Conservation (phyloP, 2,888 invertebrate genomes). For the Limnephilus lunatus region DNA sequence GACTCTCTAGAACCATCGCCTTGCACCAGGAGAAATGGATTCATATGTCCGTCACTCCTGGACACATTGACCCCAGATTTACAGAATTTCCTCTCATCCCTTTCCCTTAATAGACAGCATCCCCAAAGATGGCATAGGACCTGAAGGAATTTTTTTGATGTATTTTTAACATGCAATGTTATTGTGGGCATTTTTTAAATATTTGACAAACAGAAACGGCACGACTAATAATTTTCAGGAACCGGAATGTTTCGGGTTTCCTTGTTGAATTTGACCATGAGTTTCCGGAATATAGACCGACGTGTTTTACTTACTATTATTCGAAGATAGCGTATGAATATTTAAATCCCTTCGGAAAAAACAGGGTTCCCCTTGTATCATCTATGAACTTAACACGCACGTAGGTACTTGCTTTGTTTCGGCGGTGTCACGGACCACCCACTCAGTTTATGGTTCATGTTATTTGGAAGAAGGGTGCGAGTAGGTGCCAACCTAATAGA, state of each 20-base stretch:
- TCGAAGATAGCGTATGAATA: neutral
- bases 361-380: neutral
- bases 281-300: neutral
- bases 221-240: no score
- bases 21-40: no score
- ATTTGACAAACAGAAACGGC: no score
- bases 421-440: neutral
- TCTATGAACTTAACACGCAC: neutral
- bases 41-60: no score
- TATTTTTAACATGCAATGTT: no score
- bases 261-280: neutral
- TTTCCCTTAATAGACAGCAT: no score
- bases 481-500: neutral
- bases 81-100: no score
- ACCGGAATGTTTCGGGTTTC: neutral
- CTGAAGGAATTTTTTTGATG: no score
- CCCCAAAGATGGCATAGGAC: no score
- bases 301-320: neutral
- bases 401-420: slow-evolving; percentile 16
- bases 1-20: no score
- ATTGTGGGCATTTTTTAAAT: no score
- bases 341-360: neutral
- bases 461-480: neutral
- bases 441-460: neutral
- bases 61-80: no score